Evolutionary conservation across 2,888 invertebrate species (phyloP).

Genomic region (Rosalia funebris): DNA sequence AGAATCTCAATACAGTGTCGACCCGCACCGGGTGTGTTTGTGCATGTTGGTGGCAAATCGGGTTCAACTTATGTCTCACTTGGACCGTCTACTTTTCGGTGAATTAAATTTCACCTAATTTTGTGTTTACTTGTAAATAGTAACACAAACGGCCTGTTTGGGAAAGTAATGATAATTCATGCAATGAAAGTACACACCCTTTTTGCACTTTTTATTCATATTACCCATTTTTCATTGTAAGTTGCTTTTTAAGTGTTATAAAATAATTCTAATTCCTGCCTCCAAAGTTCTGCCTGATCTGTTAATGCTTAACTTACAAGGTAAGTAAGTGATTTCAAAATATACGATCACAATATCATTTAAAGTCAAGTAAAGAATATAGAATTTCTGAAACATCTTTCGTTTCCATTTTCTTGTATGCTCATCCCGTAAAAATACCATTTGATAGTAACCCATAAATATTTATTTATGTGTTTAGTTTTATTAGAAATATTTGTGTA

Average conservation of each 20-base stretch:
- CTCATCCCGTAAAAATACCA: no score
- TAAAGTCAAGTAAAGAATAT: no score
- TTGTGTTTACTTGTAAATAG: slow-evolving; percentile 35
- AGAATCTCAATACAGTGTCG: slow-evolving; percentile 32
- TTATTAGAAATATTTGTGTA: no score
- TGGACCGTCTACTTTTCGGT: slow-evolving; percentile 39
- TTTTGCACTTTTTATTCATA: slow-evolving; percentile 57
- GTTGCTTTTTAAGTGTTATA: slow-evolving; percentile 49
- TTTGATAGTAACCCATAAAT: no score
- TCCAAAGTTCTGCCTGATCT: slow-evolving; percentile 13
- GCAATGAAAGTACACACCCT: slow-evolving; percentile 52
- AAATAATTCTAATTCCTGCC: slow-evolving; percentile 9
- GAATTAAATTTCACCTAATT: slow-evolving; percentile 46
- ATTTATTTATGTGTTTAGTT: no score
- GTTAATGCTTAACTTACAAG: neutral
- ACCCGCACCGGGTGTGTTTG: slow-evolving; percentile 38
- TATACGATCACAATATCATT: no score
- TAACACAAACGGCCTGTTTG: slow-evolving; percentile 35
- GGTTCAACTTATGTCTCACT: slow-evolving; percentile 39
- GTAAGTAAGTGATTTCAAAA: no score
- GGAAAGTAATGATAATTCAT: slow-evolving; percentile 37
- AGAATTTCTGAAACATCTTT: no score
- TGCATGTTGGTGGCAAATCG: slow-evolving; percentile 39
- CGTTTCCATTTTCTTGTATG: no score
- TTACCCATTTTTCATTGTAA: slow-evolving; percentile 66